Conservation (phyloP, 2,113 vertebrate genomes). For the Neolamprologus devosi region DNA sequence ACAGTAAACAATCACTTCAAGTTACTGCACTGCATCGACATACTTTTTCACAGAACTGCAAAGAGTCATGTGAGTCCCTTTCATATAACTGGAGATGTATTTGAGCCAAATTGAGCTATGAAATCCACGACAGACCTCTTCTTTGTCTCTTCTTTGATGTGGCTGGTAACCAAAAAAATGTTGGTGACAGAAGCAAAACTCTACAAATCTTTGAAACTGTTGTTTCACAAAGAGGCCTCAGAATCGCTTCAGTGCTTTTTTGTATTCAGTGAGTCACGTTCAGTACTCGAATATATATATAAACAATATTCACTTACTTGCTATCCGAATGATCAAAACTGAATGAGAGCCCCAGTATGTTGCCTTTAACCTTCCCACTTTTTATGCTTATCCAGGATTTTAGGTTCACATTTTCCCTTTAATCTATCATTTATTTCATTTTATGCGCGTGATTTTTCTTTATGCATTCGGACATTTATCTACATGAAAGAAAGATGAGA, state of each 20-base stretch:
- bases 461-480: not conserved
- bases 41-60: not conserved
- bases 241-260: not conserved
- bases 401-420: not conserved
- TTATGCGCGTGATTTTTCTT: rapidly evolving
- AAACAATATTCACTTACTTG: not conserved
- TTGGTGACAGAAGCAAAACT: not conserved
- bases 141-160: not conserved
- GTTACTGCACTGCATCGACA: not conserved
- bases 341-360: not conserved
- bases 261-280: not conserved
- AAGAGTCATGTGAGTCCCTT: not conserved
- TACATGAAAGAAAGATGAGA: not conserved
- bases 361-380: not conserved
- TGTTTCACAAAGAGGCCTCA: not conserved
- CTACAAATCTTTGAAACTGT: not conserved
- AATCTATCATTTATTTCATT: not conserved
- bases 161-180: not conserved
- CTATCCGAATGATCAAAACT: not conserved
- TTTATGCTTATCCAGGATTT: not conserved
- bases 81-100: not conserved
- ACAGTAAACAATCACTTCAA: not conserved
- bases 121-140: not conserved
- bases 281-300: not conserved
- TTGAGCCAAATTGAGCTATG: not conserved